phyloP scores from a whole-genome alignment of 2,113 vertebrate species.

The Muntiacus muntjak region DNA sequence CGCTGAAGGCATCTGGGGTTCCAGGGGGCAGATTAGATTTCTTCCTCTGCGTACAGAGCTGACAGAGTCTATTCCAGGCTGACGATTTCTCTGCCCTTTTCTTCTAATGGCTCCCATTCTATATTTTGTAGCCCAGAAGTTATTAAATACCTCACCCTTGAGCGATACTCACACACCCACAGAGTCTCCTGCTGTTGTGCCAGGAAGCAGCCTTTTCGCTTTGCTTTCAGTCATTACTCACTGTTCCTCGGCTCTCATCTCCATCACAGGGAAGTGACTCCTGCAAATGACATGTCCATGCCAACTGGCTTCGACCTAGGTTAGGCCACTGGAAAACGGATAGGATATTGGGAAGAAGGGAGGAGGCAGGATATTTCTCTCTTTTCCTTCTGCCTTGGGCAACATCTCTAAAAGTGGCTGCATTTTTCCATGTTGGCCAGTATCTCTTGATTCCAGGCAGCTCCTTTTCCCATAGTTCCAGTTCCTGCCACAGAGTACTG shows the following conservation, averaged over 20 bases:
- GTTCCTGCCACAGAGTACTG: background rate
- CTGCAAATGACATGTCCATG: background rate
- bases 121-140: background rate
- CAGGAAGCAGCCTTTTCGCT: background rate
- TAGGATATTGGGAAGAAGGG: background rate
- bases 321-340: background rate
- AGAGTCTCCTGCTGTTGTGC: background rate
- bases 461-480: background rate
- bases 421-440: background rate
- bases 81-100: background rate
- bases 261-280: background rate
- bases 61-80: background rate
- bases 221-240: background rate
- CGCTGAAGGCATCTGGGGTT: background rate
- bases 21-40: background rate
- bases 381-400: background rate
- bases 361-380: background rate
- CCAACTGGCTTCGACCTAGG: background rate
- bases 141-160: background rate
- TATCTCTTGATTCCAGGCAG: background rate
- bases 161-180: background rate
- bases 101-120: background rate
- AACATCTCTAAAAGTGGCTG: background rate
- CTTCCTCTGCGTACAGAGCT: background rate
- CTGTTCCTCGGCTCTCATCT: background rate